Evolutionary conservation across 2,888 invertebrate genomes (phyloP).

Genomic region (Acrobeloides nanus): DNA sequence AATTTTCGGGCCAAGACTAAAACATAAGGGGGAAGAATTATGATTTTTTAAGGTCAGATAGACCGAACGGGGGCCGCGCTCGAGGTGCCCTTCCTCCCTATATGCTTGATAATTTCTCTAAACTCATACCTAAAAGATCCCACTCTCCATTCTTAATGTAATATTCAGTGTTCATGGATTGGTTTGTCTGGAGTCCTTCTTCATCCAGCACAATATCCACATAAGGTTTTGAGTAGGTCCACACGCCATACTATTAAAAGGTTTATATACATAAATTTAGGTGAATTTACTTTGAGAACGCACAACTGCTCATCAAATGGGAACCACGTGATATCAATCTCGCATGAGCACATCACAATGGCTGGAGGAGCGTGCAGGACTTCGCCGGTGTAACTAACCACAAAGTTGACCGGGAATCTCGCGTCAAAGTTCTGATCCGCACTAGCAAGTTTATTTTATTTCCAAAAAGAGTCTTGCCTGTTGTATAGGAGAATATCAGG

Average conservation of each 20-base stretch:
- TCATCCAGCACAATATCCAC: conserved; percentile 90
- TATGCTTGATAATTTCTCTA: too few species aligned
- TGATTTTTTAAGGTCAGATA: too few species aligned
- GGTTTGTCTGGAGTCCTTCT: too few species aligned
- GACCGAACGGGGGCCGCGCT: too few species aligned
- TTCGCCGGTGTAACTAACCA: conserved; percentile 85
- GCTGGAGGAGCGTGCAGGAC: conserved; percentile 95
- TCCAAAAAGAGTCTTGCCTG: conserved; percentile 64
- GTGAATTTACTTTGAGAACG: conserved; percentile 60
- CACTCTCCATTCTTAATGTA: conserved; percentile 88
- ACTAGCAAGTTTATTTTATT: conserved; percentile 14
- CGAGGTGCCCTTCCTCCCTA: too few species aligned
- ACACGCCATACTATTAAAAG: conserved; percentile 90
- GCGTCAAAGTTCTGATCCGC: conserved; percentile 98
- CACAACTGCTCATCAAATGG: conserved; percentile 97
- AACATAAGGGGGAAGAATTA: too few species aligned
- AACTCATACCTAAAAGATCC: conserved; percentile 94
- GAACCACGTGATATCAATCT: conserved; percentile 94
- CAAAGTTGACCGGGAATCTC: conserved; percentile 94
- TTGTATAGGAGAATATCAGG: conserved; percentile 99
- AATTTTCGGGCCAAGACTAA: too few species aligned
- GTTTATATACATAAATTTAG: too few species aligned
- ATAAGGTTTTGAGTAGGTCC: conserved; percentile 85
- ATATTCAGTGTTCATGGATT: conserved; percentile 93
- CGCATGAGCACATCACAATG: conserved; percentile 96